Evolutionary conservation across 2,113 vertebrate species (phyloP).

Genomic region (Eulemur rufifrons): DNA sequence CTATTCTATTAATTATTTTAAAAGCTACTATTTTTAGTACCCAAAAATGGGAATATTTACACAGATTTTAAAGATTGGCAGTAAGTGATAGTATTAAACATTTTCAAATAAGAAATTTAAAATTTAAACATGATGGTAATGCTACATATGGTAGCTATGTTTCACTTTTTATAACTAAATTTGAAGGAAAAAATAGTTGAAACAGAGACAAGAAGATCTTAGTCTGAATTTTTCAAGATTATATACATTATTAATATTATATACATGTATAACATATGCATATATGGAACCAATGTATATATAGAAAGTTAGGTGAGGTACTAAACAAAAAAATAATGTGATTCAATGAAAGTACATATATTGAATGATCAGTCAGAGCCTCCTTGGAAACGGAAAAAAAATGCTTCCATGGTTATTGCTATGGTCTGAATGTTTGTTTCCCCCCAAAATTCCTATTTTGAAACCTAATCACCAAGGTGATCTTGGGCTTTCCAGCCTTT

Average conservation of each 20-base stretch:
- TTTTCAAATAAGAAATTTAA: background rate
- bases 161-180: constrained; percentile 17
- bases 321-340: background rate
- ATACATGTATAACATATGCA: background rate
- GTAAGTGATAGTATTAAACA: background rate
- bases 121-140: background rate
- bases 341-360: background rate
- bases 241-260: background rate
- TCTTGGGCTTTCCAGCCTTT: background rate
- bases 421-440: background rate
- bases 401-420: background rate
- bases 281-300: background rate
- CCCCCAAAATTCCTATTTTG: background rate
- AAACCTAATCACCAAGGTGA: background rate
- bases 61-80: background rate
- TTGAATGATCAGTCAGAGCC: background rate
- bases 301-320: background rate
- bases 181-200: background rate
- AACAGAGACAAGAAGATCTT: background rate
- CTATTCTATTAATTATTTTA: background rate
- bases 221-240: background rate
- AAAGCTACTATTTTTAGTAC: background rate
- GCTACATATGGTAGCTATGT: background rate
- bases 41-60: background rate
- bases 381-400: background rate